Evolutionary conservation across 2,797 vertebrate genomes (phyloP).

Genomic region (Sciurus vulgaris): DNA sequence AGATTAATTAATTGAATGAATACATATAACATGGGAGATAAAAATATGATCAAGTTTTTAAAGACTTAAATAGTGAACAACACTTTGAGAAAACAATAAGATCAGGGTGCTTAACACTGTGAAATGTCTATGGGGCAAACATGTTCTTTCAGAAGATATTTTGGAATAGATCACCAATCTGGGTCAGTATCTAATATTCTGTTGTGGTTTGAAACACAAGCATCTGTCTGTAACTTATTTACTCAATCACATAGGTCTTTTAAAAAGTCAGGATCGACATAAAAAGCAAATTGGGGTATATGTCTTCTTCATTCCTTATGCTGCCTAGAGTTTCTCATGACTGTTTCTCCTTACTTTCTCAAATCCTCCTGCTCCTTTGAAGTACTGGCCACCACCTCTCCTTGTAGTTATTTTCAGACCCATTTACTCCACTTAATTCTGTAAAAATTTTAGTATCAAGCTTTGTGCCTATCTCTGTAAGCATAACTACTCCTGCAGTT

Average conservation of each 20-base stretch:
- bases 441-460: neutral
- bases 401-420: neutral
- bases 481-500: neutral
- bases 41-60: neutral
- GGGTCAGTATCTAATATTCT: too few species aligned
- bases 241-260: neutral
- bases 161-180: neutral
- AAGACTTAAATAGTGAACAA: constrained; percentile 29
- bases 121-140: too few species aligned
- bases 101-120: neutral
- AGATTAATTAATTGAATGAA: constrained; percentile 23
- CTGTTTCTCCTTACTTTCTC: neutral
- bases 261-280: neutral
- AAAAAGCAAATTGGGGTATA: neutral
- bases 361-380: neutral
- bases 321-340: neutral
- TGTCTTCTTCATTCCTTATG: neutral
- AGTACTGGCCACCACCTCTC: neutral
- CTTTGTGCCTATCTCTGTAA: neutral
- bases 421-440: neutral
- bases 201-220: too few species aligned
- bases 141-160: neutral
- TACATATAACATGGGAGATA: neutral
- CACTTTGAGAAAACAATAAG: constrained; percentile 15
- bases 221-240: neutral